Evolutionary conservation across 2,797 vertebrate genomes (phyloP).

Genomic region (Chelonia mydas): DNA sequence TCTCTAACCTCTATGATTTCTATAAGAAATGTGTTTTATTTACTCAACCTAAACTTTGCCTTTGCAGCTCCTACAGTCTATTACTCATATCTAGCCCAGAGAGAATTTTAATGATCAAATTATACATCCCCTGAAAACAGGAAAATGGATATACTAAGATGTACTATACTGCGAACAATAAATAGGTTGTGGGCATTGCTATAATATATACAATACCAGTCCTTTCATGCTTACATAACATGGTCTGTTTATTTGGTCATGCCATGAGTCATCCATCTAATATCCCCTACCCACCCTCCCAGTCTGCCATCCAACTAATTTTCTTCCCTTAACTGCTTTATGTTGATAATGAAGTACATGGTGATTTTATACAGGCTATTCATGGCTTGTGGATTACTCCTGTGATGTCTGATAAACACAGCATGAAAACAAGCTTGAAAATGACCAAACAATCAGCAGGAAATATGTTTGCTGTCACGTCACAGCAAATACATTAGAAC

Average conservation of each 20-base stretch:
- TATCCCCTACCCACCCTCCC: background rate
- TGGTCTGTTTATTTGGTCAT: background rate
- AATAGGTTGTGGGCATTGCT: background rate
- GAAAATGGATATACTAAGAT: background rate
- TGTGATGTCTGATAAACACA: background rate
- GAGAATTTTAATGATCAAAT: slow-evolving; percentile 12
- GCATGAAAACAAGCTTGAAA: background rate
- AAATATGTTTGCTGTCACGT: slow-evolving; percentile 30
- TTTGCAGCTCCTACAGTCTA: background rate
- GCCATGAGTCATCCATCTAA: background rate
- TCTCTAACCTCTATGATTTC: background rate
- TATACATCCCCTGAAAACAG: background rate
- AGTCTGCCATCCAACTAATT: background rate
- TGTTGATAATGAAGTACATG: background rate
- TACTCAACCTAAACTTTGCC: background rate
- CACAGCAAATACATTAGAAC: background rate
- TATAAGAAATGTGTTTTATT: background rate
- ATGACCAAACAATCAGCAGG: background rate
- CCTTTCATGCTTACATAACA: background rate
- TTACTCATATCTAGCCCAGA: background rate
- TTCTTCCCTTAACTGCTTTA: background rate
- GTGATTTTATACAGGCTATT: background rate
- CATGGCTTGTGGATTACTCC: background rate
- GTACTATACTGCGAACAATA: background rate
- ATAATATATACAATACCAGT: background rate